phyloP scores from a whole-genome alignment of 2,888 invertebrate genomes.

The Spodoptera exigua region DNA sequence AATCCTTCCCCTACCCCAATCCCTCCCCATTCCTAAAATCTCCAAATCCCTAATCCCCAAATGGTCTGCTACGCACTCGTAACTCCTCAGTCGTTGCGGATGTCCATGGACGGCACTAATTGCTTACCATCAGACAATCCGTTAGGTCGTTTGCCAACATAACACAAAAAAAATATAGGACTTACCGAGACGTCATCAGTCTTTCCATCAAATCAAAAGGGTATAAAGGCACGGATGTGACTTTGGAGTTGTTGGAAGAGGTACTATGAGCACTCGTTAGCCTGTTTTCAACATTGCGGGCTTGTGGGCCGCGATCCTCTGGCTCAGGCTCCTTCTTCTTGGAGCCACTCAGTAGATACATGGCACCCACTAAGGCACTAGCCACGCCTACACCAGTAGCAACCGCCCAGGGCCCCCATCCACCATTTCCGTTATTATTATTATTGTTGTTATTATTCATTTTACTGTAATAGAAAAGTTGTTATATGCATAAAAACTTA shows the following conservation, averaged over 20 bases:
- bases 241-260: background rate
- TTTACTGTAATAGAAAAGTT: no score
- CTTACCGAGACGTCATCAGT: constrained; percentile 34
- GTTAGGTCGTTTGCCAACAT: no score
- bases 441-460: constrained; percentile 32
- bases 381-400: constrained; percentile 42
- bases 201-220: constrained; percentile 34
- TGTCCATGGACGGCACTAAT: no score
- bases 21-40: no score
- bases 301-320: background rate
- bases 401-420: constrained; percentile 13
- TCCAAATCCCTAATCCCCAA: no score
- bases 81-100: no score
- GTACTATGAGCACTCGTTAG: background rate
- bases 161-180: background rate
- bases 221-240: constrained; percentile 26
- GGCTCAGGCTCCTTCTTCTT: background rate
- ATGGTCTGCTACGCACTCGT: no score
- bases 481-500: no score
- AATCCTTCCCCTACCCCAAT: no score
- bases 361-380: constrained; percentile 43
- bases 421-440: constrained; percentile 10
- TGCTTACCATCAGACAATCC: no score
- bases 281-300: background rate
- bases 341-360: constrained; percentile 38